Conservation (phyloP, 2,888 invertebrate genomes). For the Micropterix aruncella region DNA sequence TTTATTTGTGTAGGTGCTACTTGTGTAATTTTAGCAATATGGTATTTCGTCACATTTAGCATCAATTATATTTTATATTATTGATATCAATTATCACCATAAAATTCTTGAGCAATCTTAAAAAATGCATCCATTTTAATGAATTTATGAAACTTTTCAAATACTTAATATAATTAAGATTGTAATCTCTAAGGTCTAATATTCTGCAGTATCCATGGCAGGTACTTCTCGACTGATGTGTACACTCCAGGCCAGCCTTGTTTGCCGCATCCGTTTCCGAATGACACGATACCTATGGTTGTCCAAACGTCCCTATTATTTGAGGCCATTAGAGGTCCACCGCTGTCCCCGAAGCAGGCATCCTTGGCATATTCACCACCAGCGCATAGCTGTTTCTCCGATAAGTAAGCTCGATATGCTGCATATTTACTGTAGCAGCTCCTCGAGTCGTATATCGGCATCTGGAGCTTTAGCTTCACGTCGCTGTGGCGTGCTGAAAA, state of each 20-base stretch:
- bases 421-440: conserved; percentile 39
- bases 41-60: conserved; percentile 1
- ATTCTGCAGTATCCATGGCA: conserved; percentile 42
- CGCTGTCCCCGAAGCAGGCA: conserved; percentile 64
- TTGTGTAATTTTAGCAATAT: too few relatives aligned
- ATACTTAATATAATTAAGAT: too few relatives aligned
- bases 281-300: conserved; percentile 50
- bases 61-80: not conserved
- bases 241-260: conserved; percentile 57
- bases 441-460: conserved; percentile 39
- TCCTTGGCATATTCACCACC: conserved; percentile 55
- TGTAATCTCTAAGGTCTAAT: conserved; percentile 4
- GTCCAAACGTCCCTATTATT: conserved; percentile 35
- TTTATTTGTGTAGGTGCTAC: too few relatives aligned
- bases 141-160: too few relatives aligned
- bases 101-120: too few relatives aligned
- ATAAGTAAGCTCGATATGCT: conserved; percentile 30
- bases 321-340: conserved; percentile 57
- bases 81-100: not conserved
- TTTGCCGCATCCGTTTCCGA: conserved; percentile 49
- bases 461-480: conserved; percentile 46
- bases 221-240: conserved; percentile 43
- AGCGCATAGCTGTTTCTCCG: conserved; percentile 49
- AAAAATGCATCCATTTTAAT: too few relatives aligned
- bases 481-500: conserved; percentile 37